Percentiles rank a stretch among this genome's conserved stretches.
phyloP scores from a whole-genome alignment of 2,113 vertebrate genomes.

The Equus przewalskii region DNA sequence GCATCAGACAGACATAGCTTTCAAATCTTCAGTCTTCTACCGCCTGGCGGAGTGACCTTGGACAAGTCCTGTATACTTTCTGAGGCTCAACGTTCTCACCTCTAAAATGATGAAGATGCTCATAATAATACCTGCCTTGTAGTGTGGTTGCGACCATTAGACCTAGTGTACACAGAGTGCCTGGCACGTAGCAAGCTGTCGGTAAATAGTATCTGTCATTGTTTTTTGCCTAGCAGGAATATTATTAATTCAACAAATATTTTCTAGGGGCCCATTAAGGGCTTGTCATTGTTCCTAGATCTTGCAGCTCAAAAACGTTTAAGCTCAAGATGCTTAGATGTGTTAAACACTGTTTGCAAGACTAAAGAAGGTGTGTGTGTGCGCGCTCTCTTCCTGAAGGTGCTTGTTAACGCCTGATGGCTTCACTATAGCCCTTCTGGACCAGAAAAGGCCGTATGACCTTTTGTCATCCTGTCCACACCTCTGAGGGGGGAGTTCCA shows the following conservation, averaged over 20 bases:
- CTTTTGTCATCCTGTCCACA: background rate
- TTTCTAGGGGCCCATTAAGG: slow-evolving; percentile 8
- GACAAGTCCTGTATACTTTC: background rate
- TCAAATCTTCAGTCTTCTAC: background rate
- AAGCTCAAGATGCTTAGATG: background rate
- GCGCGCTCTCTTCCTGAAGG: background rate
- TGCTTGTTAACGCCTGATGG: background rate
- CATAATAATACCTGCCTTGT: background rate
- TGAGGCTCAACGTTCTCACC: background rate
- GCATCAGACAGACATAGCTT: background rate
- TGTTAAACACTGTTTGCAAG: background rate
- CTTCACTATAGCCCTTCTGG: background rate
- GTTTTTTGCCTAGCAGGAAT: background rate
- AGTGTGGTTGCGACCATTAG: background rate
- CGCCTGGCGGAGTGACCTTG: background rate
- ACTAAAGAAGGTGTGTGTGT: background rate
- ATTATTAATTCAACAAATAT: background rate
- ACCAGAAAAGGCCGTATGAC: background rate
- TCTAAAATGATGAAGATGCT: background rate
- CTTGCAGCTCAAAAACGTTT: background rate
- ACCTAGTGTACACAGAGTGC: rapidly evolving
- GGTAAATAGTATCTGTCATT: background rate
- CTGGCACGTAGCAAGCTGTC: background rate
- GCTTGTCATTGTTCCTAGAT: background rate
- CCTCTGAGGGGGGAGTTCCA: background rate